Evolutionary conservation across 2,888 invertebrate species (phyloP).

Genomic region (Pachliopta kotzebuea): DNA sequence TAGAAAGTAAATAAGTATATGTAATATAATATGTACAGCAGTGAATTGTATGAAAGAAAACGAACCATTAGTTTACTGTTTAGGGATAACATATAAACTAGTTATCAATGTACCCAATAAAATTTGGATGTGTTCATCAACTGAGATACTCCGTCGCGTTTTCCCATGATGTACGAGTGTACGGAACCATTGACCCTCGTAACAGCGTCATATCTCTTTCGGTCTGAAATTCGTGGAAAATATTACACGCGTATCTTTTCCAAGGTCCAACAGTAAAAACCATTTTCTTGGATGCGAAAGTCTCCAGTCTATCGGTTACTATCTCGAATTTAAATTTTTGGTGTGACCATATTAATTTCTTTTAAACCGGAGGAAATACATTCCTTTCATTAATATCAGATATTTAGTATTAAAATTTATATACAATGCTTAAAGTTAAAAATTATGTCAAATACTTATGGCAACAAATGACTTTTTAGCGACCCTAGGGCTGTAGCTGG

Average conservation of each 20-base stretch:
- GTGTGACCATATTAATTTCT: constrained; percentile 7
- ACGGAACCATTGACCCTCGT: constrained; percentile 33
- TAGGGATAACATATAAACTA: neutral
- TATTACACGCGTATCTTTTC: constrained; percentile 16
- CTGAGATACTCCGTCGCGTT: constrained; percentile 19
- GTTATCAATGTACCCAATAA: constrained; percentile 1
- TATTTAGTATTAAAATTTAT: too few relatives aligned
- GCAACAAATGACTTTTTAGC: too few relatives aligned
- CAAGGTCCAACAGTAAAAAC: constrained; percentile 2
- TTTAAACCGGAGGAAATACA: neutral
- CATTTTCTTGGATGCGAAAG: constrained; percentile 14
- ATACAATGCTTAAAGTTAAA: too few relatives aligned
- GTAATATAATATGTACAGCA: too few relatives aligned
- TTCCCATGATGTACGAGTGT: constrained; percentile 35
- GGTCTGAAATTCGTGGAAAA: constrained; percentile 20
- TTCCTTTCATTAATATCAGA: too few relatives aligned
- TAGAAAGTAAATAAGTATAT: too few relatives aligned
- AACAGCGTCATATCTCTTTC: constrained; percentile 31
- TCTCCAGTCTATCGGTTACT: constrained; percentile 1
- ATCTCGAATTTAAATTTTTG: constrained; percentile 11
- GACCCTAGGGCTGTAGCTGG: too few relatives aligned
- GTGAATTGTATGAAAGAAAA: neutral
- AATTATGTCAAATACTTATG: too few relatives aligned
- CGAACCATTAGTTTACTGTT: neutral
- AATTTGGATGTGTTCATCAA: constrained; percentile 6